These are phyloP conservation scores for Mesembrinibis cayennensis DNA, from an alignment of 2,113 vertebrate genomes.

Conservation along the genomic window DNA sequence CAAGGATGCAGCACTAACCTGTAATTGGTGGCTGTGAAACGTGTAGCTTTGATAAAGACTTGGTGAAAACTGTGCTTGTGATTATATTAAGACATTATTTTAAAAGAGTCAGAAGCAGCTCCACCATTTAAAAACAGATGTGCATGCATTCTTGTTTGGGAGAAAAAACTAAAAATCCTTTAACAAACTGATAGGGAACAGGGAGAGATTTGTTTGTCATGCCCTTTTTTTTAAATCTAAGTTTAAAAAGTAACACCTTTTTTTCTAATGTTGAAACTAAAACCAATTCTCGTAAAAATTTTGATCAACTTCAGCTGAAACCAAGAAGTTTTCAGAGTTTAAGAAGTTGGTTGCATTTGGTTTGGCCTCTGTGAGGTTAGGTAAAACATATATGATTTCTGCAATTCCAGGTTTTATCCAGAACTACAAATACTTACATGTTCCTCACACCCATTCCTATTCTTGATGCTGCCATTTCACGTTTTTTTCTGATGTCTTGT, in stretches of 20 bases:
- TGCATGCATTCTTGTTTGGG: background rate
- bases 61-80: background rate
- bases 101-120: background rate
- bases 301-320: background rate
- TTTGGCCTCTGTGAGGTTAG: background rate
- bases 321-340: background rate
- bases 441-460: background rate
- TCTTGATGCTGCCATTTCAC: background rate
- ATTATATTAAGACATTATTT: background rate
- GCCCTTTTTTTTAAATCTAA: background rate
- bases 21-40: background rate
- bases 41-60: background rate
- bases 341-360: background rate
- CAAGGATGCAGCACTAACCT: background rate
- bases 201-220: background rate
- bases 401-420: background rate
- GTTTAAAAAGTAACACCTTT: background rate
- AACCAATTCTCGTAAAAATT: background rate
- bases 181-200: background rate
- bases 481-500: accelerated
- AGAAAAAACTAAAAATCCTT: background rate
- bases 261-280: background rate
- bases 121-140: background rate
- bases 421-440: background rate
- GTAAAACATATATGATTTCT: background rate